Evolutionary conservation across 2,888 invertebrate species (phyloP).

Genomic region (Fragum fragum): DNA sequence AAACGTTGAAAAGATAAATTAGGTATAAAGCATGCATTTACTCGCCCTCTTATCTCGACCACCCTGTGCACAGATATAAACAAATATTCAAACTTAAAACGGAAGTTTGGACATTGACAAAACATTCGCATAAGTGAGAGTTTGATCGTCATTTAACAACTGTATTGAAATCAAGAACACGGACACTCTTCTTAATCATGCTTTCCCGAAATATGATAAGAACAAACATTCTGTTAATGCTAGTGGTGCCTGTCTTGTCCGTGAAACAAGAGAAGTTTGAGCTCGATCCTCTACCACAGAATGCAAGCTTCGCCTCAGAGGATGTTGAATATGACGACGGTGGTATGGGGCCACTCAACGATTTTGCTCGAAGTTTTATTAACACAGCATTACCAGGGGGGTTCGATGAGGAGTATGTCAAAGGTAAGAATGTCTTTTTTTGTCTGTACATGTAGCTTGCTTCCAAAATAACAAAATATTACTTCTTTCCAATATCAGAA

Average conservation of each 20-base stretch:
- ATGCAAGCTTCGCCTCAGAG: conserved; percentile 50
- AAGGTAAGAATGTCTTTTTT: too few species aligned
- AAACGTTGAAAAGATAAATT: too few species aligned
- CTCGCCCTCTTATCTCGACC: too few species aligned
- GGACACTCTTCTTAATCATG: too few species aligned
- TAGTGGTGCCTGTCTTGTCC: not conserved
- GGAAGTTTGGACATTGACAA: not conserved
- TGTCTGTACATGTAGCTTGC: too few species aligned
- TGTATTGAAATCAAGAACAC: too few species aligned
- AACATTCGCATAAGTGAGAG: not conserved
- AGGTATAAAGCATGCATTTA: too few species aligned
- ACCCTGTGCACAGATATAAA: too few species aligned
- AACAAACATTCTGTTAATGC: not conserved
- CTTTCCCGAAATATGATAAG: too few species aligned
- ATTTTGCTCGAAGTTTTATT: conserved; percentile 70
- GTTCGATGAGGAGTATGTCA: conserved; percentile 53
- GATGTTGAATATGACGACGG: conserved; percentile 58
- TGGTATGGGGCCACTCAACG: conserved; percentile 64
- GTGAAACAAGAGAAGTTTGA: not conserved
- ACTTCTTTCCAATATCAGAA: too few species aligned
- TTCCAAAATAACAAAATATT: too few species aligned
- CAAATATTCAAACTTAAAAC: not conserved
- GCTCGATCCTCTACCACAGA: conserved; percentile 44
- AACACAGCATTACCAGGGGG: conserved; percentile 61
- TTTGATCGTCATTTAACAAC: too few species aligned